A percentile compares a stretch with the other conserved stretches of the same genome.
These are phyloP conservation scores for Lysiphlebus fabarum DNA, from an alignment of 1,140 invertebrate species.

Conservation along the genomic window DNA sequence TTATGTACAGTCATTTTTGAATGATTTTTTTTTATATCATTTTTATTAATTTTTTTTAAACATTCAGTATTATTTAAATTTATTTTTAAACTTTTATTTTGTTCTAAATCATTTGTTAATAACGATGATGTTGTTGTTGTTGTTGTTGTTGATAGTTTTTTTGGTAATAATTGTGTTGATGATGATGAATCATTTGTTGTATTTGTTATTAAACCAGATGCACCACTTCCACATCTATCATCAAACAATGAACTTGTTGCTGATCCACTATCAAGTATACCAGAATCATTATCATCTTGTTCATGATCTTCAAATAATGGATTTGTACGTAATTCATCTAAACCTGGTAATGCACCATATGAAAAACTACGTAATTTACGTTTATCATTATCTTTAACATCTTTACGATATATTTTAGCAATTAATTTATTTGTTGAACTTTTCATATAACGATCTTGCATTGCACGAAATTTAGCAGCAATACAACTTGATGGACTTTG, in stretches of 20 bases:
- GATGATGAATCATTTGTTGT: conserved; percentile 46
- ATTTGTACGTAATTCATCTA: conserved; percentile 68
- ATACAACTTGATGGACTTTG: conserved; percentile 60
- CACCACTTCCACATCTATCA: conserved; percentile 60
- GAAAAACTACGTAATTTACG: conserved; percentile 71
- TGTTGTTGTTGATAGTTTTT: conserved; percentile 30
- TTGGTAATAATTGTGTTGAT: conserved; percentile 41
- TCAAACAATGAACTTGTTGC: conserved; percentile 67
- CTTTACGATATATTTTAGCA: conserved; percentile 65
- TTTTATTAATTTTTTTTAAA: conserved; percentile 21
- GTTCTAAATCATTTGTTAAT: conserved; percentile 23
- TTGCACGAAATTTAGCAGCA: conserved; percentile 66
- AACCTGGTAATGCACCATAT: conserved; percentile 68
- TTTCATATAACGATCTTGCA: conserved; percentile 67
- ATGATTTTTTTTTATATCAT: conserved; percentile 6
- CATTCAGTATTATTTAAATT: conserved; percentile 50
- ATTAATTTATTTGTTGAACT: conserved; percentile 67
- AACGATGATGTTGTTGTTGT: conserved; percentile 32
- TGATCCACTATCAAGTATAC: conserved; percentile 71
- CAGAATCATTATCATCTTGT: conserved; percentile 70
- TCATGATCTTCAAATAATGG: conserved; percentile 63
- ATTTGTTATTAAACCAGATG: conserved; percentile 54
- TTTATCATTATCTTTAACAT: conserved; percentile 55
- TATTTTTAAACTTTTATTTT: conserved; percentile 51
- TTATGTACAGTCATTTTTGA: conserved; percentile 25